Base-by-base conservation (phyloP, 2,888 invertebrate species). In the Drosophila atripex region DNA sequence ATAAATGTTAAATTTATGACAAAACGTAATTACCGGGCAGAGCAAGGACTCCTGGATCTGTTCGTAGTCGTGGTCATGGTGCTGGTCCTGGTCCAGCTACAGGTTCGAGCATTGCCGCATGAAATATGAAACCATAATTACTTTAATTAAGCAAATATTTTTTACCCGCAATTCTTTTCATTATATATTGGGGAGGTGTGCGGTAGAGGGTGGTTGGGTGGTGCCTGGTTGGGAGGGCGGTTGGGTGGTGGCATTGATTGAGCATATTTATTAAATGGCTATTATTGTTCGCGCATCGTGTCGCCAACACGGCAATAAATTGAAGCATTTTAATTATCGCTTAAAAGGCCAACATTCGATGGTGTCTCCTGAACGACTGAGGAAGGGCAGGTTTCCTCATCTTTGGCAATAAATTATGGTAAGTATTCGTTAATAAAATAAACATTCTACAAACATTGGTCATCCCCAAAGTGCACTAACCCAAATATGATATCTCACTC, bases 71-170 rank as follows among this genome's bases (percentile, higher is more conserved):
- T 14, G 11, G 46, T 16, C 35, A 53, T 14, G 11, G 46, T 16
- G 28, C 45, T 14, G 11, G 46, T 16, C 35, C 60, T 14, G 11
- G 46, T 16, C 35, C 60, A 71, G 54, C 54, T 32, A 66, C 68
- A 65, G 60, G 51, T 60, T 60, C 66, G 56, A 18, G 8, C 18
- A 18, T 18, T 54, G 39, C 35, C 41, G 55, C 72, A 86, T 84
- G 85, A 84, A 84, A 86, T 84, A 84, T 84, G 85, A 80, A 77
- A 84, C 88, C 83, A 77, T 84, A 84, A 84, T 84, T 84, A 88
- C 83, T 84, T 84, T 88, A 84, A 84, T 84, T 84, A 84, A 86
- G 80, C 88, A 84, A 88, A 84, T 84, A 88, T 80, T 84, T 82
- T 82, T 60, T 60, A 43, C 72, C 38, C 63, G 25, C 68, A 73